Evolutionary conservation across 2,797 vertebrate species (phyloP), one percentile per base, ranked within the genome.

Genomic region (Chelmon rostratus): DNA sequence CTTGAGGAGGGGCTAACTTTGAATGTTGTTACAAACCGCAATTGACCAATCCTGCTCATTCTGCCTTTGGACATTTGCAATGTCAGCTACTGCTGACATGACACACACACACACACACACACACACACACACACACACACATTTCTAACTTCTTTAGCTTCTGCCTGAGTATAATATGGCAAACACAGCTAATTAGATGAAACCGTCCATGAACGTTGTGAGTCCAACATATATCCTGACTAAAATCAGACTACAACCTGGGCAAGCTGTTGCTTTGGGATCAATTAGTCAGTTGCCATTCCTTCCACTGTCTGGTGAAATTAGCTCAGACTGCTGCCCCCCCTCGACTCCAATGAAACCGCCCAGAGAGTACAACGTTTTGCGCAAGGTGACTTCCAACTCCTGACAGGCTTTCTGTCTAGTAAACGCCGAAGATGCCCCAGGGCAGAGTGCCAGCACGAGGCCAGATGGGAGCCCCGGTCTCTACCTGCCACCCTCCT

Each of bases 391-490:
- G 90, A 92, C 89, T 94, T 92, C 86, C 84, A 90, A 82, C 90
- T 91, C 90, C 76, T 92, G 93, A 93, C 90, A 92, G 86, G 80
- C 79, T 89, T 84, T 89, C 79, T 91, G 90, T 88, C n/a, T 74
- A 80, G 82, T 89, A 86, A 87, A 90, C 75, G 65, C 18, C 72
- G 89, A 84, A 82, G 88, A 91, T 86, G 86, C 90, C 88, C 87
- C 21, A 18, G 91, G 94, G 92, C 92, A 88, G 68, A 77, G 85
- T 86, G 88, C 92, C 93, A 93, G 81, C 83, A 71, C 86, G 44
- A 86, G 88, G 89, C 93, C 94, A 95, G 92, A 95, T 93, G 94
- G 93, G 89, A 93, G 90, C 86, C 78, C 87, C 68, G 3, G 72
- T 84, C 81, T 88, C 84, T 93, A 93, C 93, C 93, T 94, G 90